Percentiles rank a stretch among this genome's conserved stretches.
These are phyloP conservation scores for Epinotia nisella DNA, from an alignment of 2,888 invertebrate genomes.

Conservation along the genomic window DNA sequence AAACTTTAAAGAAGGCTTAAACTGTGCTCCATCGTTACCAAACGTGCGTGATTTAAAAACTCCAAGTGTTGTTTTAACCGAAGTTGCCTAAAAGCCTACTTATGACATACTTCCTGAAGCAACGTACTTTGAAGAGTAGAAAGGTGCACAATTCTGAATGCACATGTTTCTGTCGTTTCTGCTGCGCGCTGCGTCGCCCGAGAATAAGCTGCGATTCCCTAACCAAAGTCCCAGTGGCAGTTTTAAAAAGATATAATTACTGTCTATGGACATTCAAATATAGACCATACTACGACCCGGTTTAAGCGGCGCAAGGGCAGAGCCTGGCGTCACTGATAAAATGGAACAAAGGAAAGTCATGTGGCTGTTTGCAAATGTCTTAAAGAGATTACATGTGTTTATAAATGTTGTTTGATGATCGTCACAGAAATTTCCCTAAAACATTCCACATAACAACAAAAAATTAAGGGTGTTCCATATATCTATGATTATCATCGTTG, in stretches of 20 bases:
- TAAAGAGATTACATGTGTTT: slow-evolving; percentile 32
- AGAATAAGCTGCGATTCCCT: slow-evolving; percentile 71
- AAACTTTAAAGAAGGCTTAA: neutral
- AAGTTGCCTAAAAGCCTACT: slow-evolving; percentile 70
- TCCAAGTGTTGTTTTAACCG: slow-evolving; percentile 20
- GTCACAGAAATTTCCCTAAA: slow-evolving; percentile 30
- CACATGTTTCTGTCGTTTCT: slow-evolving; percentile 71
- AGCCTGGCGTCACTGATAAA: slow-evolving; percentile 51
- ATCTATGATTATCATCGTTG: slow-evolving; percentile 8
- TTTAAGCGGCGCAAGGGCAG: slow-evolving; percentile 26
- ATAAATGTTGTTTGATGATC: neutral
- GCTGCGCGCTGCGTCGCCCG: slow-evolving; percentile 69
- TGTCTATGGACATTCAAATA: slow-evolving; percentile 80
- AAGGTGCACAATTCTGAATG: slow-evolving; percentile 73
- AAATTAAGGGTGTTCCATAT: neutral
- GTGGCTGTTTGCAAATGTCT: slow-evolving; percentile 59
- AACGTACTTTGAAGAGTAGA: slow-evolving; percentile 66
- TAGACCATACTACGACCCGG: slow-evolving; percentile 64
- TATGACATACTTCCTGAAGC: slow-evolving; percentile 75
- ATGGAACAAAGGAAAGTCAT: slow-evolving; percentile 58
- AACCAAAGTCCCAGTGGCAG: slow-evolving; percentile 72
- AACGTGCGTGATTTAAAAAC: neutral
- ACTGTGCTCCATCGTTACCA: neutral
- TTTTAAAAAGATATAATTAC: slow-evolving; percentile 77
- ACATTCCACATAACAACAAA: neutral